Base-by-base conservation (phyloP, 2,113 vertebrate species). In the Anser brachyrhynchus region DNA sequence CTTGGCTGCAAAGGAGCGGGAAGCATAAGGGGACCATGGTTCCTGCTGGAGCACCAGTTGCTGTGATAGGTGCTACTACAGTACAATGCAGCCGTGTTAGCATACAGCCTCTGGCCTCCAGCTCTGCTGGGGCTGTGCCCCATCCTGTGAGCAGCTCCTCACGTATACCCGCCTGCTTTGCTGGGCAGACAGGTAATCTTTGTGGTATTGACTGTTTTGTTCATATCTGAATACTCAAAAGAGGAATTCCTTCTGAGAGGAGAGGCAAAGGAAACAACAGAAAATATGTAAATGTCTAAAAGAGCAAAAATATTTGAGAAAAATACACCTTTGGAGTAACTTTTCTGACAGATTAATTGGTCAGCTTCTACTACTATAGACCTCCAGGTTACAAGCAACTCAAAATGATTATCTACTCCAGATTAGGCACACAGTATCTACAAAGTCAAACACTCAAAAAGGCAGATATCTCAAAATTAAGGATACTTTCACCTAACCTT, bases 81-180 rank as follows among this genome's bases (percentile, higher is more conserved):
- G 25, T 23, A 28, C 1, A 1, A 71, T 29, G 22, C 28, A n/a
- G 29, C 28, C 2, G 0, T 7, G 7, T 65, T 52, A 43, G 37
- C 17, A 19, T 13, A 28, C 17, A 54, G 54, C 25, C 31, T 43
- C 61, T 44, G 46, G 57, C 41, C 46, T 62, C 41, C 59, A 49
- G 35, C 22, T 75, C 43, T 93, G 35, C 64, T 58, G 16, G 16
- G 29, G 28, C 33, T 52, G 19, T 28, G 28, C 29, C 46, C 28
- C 7, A 5, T 31, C 49, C 43, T 74, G 26, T 39, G 4, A 13
- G 31, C 2, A 20, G 15, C 29, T 61, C 29, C 16, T 39, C 22
- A 85, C 9, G 35, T 8, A 33, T 5, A 57, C 54, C 41, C 69
- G 13, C 22, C 25, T 74, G 74, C 79, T 67, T 25, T 73, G 35